A percentile compares a stretch with the other conserved stretches of the same genome.
These are phyloP conservation scores for Litocranius walleri DNA, from an alignment of 2,113 vertebrate genomes.

Conservation along the genomic window DNA sequence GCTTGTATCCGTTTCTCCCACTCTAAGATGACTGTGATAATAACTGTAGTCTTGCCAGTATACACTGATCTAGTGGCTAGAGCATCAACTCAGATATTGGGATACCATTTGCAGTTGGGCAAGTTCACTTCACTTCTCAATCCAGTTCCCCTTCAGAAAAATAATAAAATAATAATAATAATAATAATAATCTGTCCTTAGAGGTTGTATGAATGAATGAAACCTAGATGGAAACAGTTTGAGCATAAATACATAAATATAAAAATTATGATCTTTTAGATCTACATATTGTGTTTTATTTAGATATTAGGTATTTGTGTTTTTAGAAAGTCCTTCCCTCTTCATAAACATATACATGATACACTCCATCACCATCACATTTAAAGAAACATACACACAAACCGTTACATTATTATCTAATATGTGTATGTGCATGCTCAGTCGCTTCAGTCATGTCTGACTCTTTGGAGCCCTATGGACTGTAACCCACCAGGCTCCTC, in stretches of 20 bases:
- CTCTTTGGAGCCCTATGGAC: background rate
- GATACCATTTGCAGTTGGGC: constrained; percentile 31
- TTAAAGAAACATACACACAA: constrained; percentile 24
- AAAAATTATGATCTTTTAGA: constrained; percentile 1
- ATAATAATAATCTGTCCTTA: no score
- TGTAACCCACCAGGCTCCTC: background rate
- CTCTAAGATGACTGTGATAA: constrained; percentile 37
- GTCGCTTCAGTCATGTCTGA: background rate
- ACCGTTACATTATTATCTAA: background rate
- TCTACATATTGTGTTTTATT: background rate
- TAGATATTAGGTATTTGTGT: background rate
- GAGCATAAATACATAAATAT: constrained; percentile 49
- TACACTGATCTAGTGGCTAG: background rate
- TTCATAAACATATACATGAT: background rate
- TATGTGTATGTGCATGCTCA: background rate
- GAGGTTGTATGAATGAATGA: constrained; percentile 42
- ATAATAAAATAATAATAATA: background rate
- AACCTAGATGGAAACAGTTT: constrained; percentile 19
- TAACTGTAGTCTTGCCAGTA: constrained; percentile 45
- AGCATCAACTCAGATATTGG: constrained; percentile 5
- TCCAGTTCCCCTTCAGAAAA: constrained; percentile 52
- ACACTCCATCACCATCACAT: background rate
- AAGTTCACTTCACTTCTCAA: constrained; percentile 52
- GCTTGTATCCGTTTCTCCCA: constrained; percentile 24
- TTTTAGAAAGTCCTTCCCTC: background rate